Conservation (phyloP, 1,140 invertebrate species). For the Melanaphis sacchari region DNA sequence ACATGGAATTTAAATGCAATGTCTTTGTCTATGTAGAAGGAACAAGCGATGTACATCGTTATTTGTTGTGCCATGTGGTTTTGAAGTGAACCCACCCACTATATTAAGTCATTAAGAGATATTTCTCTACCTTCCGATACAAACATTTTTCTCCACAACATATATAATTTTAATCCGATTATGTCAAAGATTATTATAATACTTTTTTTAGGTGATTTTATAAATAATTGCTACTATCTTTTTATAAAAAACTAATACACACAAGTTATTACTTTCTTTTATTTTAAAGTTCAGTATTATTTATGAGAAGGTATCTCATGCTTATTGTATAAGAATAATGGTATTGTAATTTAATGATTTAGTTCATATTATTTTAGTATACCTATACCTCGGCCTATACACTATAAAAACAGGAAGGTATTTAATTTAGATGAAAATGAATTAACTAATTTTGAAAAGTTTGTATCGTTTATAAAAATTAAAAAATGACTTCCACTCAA, state of each 20-base stretch:
- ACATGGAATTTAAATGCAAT: neutral
- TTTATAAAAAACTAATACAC: neutral
- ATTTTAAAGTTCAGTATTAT: neutral
- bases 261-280: neutral
- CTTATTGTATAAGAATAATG: neutral
- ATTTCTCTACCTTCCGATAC: neutral
- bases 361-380: neutral
- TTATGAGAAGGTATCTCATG: neutral
- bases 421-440: neutral
- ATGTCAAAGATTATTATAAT: neutral
- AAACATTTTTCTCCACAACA: neutral
- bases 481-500: neutral
- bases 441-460: neutral
- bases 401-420: neutral
- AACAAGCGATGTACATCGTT: slow-evolving; percentile 6
- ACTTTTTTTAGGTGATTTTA: neutral
- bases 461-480: neutral
- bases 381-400: neutral
- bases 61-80: neutral
- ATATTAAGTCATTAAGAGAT: slow-evolving; percentile 35
- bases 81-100: neutral
- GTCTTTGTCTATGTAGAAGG: neutral
- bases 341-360: neutral
- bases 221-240: neutral
- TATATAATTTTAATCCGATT: slow-evolving; percentile 29